A percentile compares a stretch with the other conserved stretches of the same genome.
Conservation (phyloP, 2,113 vertebrate species). For the Micromys minutus region DNA sequence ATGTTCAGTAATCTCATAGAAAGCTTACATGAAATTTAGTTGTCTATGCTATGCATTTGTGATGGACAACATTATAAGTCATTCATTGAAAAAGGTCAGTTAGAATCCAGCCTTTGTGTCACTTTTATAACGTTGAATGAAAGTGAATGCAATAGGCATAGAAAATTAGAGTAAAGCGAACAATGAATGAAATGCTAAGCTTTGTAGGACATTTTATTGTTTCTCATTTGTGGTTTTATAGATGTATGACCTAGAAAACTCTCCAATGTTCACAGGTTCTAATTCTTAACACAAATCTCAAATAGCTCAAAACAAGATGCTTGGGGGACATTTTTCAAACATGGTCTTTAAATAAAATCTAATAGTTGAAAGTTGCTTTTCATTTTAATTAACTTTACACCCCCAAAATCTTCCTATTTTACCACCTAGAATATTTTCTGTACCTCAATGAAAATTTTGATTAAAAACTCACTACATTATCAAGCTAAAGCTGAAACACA, state of each 20-base stretch:
- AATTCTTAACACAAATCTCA: neutral
- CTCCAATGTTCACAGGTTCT: neutral
- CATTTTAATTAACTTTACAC: neutral
- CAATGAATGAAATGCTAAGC: neutral
- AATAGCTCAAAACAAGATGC: neutral
- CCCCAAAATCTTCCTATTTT: neutral
- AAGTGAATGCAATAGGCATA: neutral
- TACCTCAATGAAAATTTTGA: neutral
- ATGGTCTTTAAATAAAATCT: neutral
- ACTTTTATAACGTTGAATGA: neutral
- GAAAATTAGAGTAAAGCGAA: slow-evolving; percentile 24
- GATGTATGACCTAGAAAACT: slow-evolving; percentile 4
- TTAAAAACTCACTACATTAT: neutral
- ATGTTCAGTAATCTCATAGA: neutral
- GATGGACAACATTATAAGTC: neutral
- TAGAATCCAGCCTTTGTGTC: neutral
- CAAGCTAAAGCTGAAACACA: neutral
- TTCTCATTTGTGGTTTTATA: neutral
- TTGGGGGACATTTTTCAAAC: slow-evolving; percentile 2
- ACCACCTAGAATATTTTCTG: neutral
- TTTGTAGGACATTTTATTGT: neutral
- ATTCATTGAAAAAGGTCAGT: slow-evolving; percentile 14
- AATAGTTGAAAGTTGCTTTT: slow-evolving; percentile 15
- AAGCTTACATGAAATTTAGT: neutral
- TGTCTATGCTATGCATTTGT: neutral